A percentile compares a stretch with the other conserved stretches of the same genome.
Conservation (phyloP, 2,797 vertebrate genomes). For the Catostomus latipinnis region DNA sequence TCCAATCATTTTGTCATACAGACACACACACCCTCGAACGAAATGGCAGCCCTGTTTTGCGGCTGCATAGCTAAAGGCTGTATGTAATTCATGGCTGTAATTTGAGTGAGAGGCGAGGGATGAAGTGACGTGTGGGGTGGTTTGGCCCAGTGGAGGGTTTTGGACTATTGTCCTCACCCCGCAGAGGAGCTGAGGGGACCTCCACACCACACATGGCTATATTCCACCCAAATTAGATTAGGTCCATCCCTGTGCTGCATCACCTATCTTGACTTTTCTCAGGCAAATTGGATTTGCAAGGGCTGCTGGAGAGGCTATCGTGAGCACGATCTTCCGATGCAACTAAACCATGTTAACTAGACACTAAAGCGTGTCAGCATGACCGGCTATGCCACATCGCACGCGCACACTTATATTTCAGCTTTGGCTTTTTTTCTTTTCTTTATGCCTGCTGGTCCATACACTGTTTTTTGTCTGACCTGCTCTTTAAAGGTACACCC, state of each 20-base stretch:
- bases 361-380: slow-evolving; percentile 69
- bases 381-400: slow-evolving; percentile 57
- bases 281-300: slow-evolving; percentile 88
- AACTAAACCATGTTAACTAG: slow-evolving; percentile 74
- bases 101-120: slow-evolving; percentile 18
- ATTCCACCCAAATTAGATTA: slow-evolving; percentile 97
- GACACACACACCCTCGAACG: slow-evolving; percentile 43
- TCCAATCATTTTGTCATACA: slow-evolving; percentile 50
- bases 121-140: slow-evolving; percentile 51
- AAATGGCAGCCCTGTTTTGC: slow-evolving; percentile 37
- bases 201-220: slow-evolving; percentile 88
- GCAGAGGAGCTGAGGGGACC: slow-evolving; percentile 56
- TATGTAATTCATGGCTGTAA: slow-evolving; percentile 59
- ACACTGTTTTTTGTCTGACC: too few species aligned
- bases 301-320: slow-evolving; percentile 78
- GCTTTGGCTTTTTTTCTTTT: slow-evolving; percentile 43
- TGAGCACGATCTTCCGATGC: slow-evolving; percentile 78
- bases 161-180: slow-evolving; percentile 24
- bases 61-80: slow-evolving; percentile 29
- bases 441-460: not conserved
- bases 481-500: too few species aligned
- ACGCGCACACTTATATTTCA: slow-evolving; percentile 60
- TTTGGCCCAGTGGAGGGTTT: not conserved
- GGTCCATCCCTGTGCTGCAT: slow-evolving; percentile 91
- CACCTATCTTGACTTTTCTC: slow-evolving; percentile 95